A percentile compares a stretch with the other conserved stretches of the same genome.
phyloP scores from a whole-genome alignment of 1,140 invertebrate genomes.

The Heliconius congener region DNA sequence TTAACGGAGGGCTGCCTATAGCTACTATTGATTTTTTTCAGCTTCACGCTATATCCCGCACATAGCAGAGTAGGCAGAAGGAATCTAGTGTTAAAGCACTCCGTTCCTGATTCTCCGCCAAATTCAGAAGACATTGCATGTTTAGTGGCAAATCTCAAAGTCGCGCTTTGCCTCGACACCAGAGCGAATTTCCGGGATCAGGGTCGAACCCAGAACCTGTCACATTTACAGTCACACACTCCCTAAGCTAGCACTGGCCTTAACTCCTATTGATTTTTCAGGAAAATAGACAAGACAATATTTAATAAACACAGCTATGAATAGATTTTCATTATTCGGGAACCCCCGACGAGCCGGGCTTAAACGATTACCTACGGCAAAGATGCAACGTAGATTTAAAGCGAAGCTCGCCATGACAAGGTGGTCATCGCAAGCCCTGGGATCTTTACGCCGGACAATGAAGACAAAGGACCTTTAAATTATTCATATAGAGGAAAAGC shows the following conservation, averaged over 20 bases:
- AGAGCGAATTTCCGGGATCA: too few species aligned
- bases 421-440: conserved; percentile 76
- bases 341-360: conserved; percentile 58
- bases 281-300: conserved; percentile 37
- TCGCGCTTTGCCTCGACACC: too few species aligned
- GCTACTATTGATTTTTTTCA: background rate
- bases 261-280: conserved; percentile 46
- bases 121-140: too few species aligned
- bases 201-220: too few species aligned
- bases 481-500: conserved; percentile 72
- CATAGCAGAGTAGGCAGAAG: too few species aligned
- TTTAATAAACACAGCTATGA: conserved; percentile 47
- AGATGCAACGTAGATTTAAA: conserved; percentile 75
- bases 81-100: too few species aligned
- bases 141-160: too few species aligned
- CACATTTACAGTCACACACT: too few species aligned
- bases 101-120: too few species aligned
- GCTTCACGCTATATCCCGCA: too few species aligned
- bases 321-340: conserved; percentile 71
- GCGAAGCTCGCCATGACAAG: conserved; percentile 73
- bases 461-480: conserved; percentile 77
- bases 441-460: conserved; percentile 69
- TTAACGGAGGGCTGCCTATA: conserved; percentile 43
- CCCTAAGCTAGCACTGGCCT: conserved; percentile 30
- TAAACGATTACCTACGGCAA: conserved; percentile 72